Percentiles rank a stretch among this genome's conserved stretches.
phyloP scores from a whole-genome alignment of 2,797 vertebrate genomes.

The Cercopithecus petaurista region DNA sequence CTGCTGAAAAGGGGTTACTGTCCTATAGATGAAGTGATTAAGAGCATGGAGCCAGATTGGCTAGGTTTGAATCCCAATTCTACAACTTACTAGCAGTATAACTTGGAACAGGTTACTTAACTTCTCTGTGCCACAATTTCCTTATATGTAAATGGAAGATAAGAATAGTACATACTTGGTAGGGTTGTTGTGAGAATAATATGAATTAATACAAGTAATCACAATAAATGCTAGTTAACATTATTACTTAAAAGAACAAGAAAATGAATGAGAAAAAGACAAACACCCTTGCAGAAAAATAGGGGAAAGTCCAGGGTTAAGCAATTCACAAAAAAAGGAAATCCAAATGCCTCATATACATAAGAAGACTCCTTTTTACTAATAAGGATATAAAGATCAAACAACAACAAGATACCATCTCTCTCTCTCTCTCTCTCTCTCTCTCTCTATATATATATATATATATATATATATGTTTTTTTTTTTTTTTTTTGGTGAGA shows the following conservation, averaged over 20 bases:
- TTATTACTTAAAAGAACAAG: constrained; percentile 7
- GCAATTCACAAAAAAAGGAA: not conserved
- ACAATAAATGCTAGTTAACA: not conserved
- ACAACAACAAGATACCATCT: not conserved
- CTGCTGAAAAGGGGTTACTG: not conserved
- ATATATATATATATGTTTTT: too few relatives aligned
- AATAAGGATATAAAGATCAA: constrained; percentile 8
- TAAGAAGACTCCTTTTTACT: not conserved
- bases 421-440: too few relatives aligned
- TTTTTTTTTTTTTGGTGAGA: not conserved
- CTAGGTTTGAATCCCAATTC: not conserved
- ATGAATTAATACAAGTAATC: not conserved
- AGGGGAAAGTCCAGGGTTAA: constrained; percentile 23
- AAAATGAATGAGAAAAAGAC: not conserved
- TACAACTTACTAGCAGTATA: not conserved
- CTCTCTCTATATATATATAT: too few relatives aligned
- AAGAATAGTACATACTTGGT: not conserved
- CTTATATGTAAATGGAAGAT: not conserved
- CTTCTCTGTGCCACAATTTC: not conserved
- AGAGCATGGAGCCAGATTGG: not conserved
- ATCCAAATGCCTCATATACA: not conserved
- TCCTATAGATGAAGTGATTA: not conserved
- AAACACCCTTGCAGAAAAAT: not conserved
- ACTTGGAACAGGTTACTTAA: not conserved
- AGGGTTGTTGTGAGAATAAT: not conserved